Conservation (phyloP, 2,888 invertebrate species). For the Stratiomys singularior region DNA sequence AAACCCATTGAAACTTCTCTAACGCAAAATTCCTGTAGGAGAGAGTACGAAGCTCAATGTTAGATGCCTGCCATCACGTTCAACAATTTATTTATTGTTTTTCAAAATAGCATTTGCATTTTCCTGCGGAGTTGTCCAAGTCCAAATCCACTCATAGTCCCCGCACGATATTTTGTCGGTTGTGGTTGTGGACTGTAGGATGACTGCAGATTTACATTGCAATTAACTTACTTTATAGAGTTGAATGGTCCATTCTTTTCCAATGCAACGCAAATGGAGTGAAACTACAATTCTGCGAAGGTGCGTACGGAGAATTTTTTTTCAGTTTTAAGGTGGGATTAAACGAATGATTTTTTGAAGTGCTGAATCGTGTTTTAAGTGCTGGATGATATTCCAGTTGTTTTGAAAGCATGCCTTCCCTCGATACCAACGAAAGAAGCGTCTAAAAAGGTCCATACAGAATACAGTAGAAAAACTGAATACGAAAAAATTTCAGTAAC, state of each 20-base stretch:
- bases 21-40: not conserved
- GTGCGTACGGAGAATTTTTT: not conserved
- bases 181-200: conserved; percentile 36
- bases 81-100: conserved; percentile 40
- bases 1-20: not conserved
- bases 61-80: conserved; percentile 14
- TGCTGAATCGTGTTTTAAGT: no score
- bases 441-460: no score
- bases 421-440: no score
- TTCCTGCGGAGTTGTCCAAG: conserved; percentile 24
- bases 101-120: conserved; percentile 36
- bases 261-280: conserved; percentile 6
- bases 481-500: no score
- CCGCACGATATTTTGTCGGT: conserved; percentile 23
- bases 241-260: conserved; percentile 55
- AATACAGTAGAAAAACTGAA: no score
- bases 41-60: not conserved
- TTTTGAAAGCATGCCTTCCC: no score
- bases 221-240: conserved; percentile 57
- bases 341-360: not conserved
- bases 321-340: not conserved
- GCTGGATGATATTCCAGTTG: no score
- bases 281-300: not conserved
- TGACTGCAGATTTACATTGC: conserved; percentile 55
- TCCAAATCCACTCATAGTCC: conserved; percentile 10